Evolutionary conservation across 2,113 vertebrate species (phyloP).

Genomic region (Atherinomorus stipes): DNA sequence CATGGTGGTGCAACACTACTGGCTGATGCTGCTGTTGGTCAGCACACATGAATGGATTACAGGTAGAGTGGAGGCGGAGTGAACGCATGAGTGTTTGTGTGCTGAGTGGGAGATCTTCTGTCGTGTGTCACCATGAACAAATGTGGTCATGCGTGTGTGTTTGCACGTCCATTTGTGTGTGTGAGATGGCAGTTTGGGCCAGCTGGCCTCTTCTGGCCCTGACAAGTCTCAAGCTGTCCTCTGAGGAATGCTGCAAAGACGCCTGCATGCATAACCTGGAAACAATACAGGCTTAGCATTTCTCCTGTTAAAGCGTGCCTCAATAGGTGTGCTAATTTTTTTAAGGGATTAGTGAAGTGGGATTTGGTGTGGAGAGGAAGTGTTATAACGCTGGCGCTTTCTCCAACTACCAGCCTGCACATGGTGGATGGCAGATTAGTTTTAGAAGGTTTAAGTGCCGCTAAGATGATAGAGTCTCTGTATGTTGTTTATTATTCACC

Average conservation of each 20-base stretch:
- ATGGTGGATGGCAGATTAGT: not conserved
- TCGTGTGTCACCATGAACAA: not conserved
- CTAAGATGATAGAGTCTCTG: not conserved
- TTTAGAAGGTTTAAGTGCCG: not conserved
- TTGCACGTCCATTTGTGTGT: not conserved
- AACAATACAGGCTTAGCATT: not conserved
- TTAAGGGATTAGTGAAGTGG: not conserved
- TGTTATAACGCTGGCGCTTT: not conserved
- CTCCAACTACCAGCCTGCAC: not conserved
- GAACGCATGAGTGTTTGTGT: not conserved
- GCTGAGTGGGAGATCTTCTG: not conserved
- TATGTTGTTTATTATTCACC: not conserved
- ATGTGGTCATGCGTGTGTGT: not conserved
- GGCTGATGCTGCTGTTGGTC: conserved; percentile 67
- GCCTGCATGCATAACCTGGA: not conserved
- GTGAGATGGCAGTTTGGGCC: not conserved
- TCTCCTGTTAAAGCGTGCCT: not conserved
- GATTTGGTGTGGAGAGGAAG: conserved; percentile 4
- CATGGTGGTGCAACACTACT: conserved; percentile 66
- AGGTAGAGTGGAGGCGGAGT: conserved; percentile 66
- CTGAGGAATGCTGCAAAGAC: conserved; percentile 37
- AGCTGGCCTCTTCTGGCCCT: not conserved
- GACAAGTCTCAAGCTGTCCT: conserved; percentile 50
- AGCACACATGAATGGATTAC: conserved; percentile 47
- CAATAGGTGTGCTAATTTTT: not conserved